Percentiles rank a stretch among this genome's conserved stretches.
These are phyloP conservation scores for Ptilonorhynchus violaceus DNA, from an alignment of 2,113 vertebrate species.

Conservation along the genomic window DNA sequence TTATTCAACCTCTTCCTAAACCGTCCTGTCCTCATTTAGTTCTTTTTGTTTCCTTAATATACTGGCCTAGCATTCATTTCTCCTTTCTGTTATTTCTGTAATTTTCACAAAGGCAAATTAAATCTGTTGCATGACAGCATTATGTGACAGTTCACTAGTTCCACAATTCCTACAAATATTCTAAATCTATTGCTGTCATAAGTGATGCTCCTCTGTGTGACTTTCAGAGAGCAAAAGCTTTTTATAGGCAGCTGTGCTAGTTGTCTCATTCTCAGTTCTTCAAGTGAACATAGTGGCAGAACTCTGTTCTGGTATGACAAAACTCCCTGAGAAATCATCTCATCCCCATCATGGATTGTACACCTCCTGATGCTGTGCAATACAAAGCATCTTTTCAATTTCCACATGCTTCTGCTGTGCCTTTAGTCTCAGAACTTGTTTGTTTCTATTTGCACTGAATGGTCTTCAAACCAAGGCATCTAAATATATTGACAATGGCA, in stretches of 20 bases:
- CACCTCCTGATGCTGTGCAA: background rate
- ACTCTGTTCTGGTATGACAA: background rate
- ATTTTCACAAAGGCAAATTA: slow-evolving; percentile 45
- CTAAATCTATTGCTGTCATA: slow-evolving; percentile 36
- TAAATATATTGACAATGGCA: background rate
- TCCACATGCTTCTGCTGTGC: background rate
- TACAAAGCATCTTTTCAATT: slow-evolving; percentile 4
- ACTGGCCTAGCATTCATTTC: background rate
- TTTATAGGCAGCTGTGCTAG: slow-evolving; percentile 28
- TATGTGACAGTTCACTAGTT: background rate
- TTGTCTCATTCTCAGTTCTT: slow-evolving; percentile 25
- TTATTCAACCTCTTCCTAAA: background rate
- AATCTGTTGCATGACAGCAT: slow-evolving; percentile 20
- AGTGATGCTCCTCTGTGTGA: slow-evolving; percentile 45
- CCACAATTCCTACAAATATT: slow-evolving; percentile 46
- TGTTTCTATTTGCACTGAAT: slow-evolving; percentile 35
- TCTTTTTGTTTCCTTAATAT: background rate
- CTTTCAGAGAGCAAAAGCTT: slow-evolving; percentile 36
- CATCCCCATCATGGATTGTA: background rate
- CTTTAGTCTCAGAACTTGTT: slow-evolving; percentile 25
- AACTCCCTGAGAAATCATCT: background rate
- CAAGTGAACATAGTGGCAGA: background rate
- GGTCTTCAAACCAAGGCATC: background rate
- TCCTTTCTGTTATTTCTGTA: slow-evolving; percentile 8
- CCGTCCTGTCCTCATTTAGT: background rate